phyloP scores from a whole-genome alignment of 37 sponge, comb jelly and placozoan species.

The Petrosia ficiformis region DNA sequence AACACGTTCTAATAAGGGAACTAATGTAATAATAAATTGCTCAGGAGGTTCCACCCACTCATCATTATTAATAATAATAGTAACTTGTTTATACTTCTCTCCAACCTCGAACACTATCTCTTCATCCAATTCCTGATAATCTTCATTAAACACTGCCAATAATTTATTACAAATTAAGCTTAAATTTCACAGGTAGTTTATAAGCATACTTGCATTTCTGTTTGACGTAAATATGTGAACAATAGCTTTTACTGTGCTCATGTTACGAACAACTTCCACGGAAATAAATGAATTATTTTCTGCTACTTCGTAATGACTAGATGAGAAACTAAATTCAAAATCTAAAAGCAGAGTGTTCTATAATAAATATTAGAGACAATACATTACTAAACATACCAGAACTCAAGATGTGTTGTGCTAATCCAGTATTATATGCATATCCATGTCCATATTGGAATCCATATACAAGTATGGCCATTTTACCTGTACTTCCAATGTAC shows the following conservation, averaged over 20 bases:
- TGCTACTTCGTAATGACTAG: neutral
- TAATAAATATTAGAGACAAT: no score
- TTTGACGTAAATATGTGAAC: no score
- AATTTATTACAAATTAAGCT: no score
- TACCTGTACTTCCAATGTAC: neutral
- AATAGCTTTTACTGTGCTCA: no score
- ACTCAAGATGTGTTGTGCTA: neutral
- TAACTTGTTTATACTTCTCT: neutral
- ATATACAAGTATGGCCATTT: slow-evolving; percentile 8
- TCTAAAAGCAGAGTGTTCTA: no score
- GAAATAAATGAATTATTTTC: neutral
- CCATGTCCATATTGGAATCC: slow-evolving; percentile 1
- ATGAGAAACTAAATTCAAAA: no score
- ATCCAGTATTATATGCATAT: neutral
- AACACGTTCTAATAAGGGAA: neutral
- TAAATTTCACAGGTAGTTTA: no score
- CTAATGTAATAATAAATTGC: neutral
- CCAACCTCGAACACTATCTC: neutral
- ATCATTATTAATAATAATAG: neutral
- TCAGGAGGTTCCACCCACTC: neutral
- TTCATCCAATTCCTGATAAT: neutral
- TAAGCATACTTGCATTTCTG: no score
- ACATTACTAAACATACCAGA: neutral
- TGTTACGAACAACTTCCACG: neutral
- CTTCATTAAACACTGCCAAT: neutral